Evolutionary conservation across 2,888 invertebrate species (phyloP), one percentile per base, ranked within the genome.

Genomic region (Rhingia rostrata): DNA sequence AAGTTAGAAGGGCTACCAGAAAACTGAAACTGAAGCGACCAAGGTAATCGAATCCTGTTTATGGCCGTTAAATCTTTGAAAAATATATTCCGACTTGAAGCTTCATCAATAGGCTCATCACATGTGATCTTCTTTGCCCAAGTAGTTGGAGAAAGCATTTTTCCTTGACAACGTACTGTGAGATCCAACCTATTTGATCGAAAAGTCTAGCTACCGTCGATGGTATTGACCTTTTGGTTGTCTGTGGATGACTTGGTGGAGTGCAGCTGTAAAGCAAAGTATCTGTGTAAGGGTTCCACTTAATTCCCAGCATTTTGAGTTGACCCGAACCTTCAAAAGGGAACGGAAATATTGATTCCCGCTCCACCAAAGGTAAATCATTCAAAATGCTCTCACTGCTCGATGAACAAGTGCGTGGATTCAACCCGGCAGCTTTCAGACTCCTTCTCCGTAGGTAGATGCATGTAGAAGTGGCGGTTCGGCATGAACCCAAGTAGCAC

Each of bases 171-270:
- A 66, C 30, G 12, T 41, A 53, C 7, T 41, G 32, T 9, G 53
- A 51, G 12, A 51, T 53, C 53, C 39, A 66, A 6, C 66, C 66
- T n/a, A 66, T 51, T 6, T 32, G 66, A 12, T 66, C 66, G 10
- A 51, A 66, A 4, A 51, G 37, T 12, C 12, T 14, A 4, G 51
- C 49, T 10, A 53, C 41, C 6, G 35, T 53, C 7, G 53, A 64
- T 5, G 39, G 6, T 4, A 64, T 64, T 0, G 37, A 39, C 7
- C 37, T 35, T 22, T 64, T 72, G 9, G 70, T 35, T n/a, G 58
- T 7, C 4, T 49, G 10, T 49, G 14, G 7, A 35, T 33, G 35
- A 35, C 12, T 54, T 41, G 30, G 41, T 60, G 22, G 41, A 43
- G n/a, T n/a, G 7, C 43, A 41, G 0, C n/a, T 12, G 14, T 54